phyloP scores from a whole-genome alignment of 1,140 invertebrate species.

The Bilobella aurantiaca region DNA sequence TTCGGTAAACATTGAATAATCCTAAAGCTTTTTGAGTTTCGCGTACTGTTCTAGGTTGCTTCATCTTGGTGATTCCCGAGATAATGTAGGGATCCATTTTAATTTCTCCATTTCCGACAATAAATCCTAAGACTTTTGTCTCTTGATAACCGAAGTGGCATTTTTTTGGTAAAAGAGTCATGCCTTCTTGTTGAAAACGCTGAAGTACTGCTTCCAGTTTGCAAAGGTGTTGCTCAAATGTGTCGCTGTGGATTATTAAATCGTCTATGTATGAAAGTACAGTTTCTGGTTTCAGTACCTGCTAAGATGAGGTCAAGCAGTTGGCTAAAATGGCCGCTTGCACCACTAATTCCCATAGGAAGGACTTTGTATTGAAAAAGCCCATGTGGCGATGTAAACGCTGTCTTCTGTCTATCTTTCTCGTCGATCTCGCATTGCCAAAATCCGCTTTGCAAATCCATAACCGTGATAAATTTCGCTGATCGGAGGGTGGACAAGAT shows the following conservation, averaged over 20 bases:
- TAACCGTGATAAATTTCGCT: constrained; percentile 38
- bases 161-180: constrained; percentile 43
- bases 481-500: constrained; percentile 39
- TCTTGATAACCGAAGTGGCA: constrained; percentile 43
- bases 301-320: constrained; percentile 38
- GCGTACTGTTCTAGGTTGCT: not conserved
- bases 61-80: not conserved
- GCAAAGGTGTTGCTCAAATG: constrained; percentile 37
- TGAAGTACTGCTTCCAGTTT: constrained; percentile 37
- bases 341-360: constrained; percentile 43
- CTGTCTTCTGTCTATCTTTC: constrained; percentile 41
- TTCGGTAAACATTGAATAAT: constrained; percentile 11
- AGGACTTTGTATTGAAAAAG: constrained; percentile 41
- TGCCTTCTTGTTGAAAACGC: constrained; percentile 21
- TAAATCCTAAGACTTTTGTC: constrained; percentile 42
- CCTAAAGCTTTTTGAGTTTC: not conserved
- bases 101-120: constrained; percentile 38
- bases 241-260: constrained; percentile 38
- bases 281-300: constrained; percentile 24
- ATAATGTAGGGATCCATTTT: not conserved
- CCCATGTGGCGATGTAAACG: constrained; percentile 38
- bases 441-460: constrained; percentile 44
- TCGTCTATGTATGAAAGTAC: constrained; percentile 42
- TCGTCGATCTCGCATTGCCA: constrained; percentile 41
- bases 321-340: constrained; percentile 41